Base-by-base conservation (phyloP, 2,797 vertebrate genomes). In the Pangasius djambal region DNA sequence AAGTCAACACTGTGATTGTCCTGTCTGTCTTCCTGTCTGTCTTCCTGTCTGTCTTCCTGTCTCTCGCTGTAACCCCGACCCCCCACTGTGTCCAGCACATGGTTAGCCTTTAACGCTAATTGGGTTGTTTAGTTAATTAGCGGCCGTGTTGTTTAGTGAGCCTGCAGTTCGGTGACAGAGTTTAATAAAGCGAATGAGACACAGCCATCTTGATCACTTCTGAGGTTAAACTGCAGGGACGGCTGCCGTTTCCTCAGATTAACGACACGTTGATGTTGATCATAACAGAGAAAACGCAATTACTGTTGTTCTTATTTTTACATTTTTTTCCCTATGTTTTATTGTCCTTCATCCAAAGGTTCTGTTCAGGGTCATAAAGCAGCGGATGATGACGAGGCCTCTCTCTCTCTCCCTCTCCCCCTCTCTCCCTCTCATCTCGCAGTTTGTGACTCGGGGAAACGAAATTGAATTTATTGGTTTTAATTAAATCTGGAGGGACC, bases 181-280 rank as follows among this genome's bases (percentile, higher is more conserved):
- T 85, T 55, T 55, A 85, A 85, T 85, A 85, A 70, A 34, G 48
- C 10, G 48, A 85, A 37, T 6, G 65, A 70, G 48, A 85, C 82
- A 5, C 48, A 6, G n/a, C n/a, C n/a, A 2, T 75, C 59, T 28
- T 48, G 25, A 87, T 63, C 74, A 8, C 12, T 65, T 57, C 22
- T n/a, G 74, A 79, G 40, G 75, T 87, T 79, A 87, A 87, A 67
- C 75, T 18, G 75, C 40, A 28, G 75, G 86, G 86, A 79, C 48
- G 4, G 61, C 22, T 87, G 74, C 87, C 70, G 69, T 87, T 91
- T 90, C 91, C 92, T 79, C 77, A 89, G 89, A 89, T 95, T 94
- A 95, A 94, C 93, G 92, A 93, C 92, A 91, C 88, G 74, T 91
- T 91, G 89, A 86, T 89, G 88, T 93, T 94, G 92, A 94, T 94